Evolutionary conservation across 2,113 vertebrate species (phyloP).

Genomic region (Pachypanchax playfairii): DNA sequence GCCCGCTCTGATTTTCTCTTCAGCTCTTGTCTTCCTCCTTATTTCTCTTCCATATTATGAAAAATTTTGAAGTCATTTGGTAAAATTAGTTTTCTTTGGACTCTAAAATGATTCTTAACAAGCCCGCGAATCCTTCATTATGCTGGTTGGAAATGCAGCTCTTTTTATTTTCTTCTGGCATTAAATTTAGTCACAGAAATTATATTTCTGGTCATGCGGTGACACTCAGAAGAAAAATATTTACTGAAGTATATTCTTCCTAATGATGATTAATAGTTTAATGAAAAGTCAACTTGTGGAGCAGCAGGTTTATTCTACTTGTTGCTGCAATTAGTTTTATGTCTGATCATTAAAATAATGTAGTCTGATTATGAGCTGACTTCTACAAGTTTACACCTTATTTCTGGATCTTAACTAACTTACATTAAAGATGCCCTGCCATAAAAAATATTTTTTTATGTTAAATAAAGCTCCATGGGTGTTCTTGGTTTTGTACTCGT

Average conservation of each 20-base stretch:
- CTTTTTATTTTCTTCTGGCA: slow-evolving; percentile 15
- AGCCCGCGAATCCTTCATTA: slow-evolving; percentile 18
- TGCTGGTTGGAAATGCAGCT: slow-evolving; percentile 35
- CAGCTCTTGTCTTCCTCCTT: slow-evolving; percentile 1
- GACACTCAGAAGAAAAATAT: neutral
- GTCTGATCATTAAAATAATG: no score
- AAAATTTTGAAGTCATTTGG: slow-evolving; percentile 37
- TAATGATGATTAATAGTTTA: neutral
- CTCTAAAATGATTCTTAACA: slow-evolving; percentile 31
- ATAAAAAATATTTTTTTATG: no score
- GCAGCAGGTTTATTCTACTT: neutral
- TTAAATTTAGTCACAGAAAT: slow-evolving; percentile 44
- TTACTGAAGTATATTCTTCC: neutral
- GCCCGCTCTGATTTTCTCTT: slow-evolving; percentile 39
- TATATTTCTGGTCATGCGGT: neutral
- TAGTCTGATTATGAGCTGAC: no score
- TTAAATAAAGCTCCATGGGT: no score
- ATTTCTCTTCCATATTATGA: neutral
- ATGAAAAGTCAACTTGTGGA: neutral
- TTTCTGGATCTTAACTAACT: no score
- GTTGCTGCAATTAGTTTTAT: neutral
- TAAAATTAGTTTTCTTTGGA: slow-evolving; percentile 30
- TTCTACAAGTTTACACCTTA: no score
- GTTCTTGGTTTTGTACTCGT: no score
- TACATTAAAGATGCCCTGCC: no score